Percentiles rank a stretch among this genome's conserved stretches.
Conservation (phyloP, 1,140 invertebrate genomes). For the Zaprionus ghesquierei region DNA sequence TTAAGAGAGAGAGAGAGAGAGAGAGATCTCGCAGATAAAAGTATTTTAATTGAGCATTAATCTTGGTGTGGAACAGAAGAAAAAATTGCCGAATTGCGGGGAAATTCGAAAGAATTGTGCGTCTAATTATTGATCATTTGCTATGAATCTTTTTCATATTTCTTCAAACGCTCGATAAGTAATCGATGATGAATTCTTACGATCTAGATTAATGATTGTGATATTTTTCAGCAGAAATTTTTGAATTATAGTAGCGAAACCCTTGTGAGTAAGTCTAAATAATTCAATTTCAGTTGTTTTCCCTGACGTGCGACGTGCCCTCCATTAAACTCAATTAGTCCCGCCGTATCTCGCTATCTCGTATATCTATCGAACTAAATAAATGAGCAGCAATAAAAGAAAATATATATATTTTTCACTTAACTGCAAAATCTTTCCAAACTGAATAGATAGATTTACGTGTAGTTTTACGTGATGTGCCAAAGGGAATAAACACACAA, state of each 20-base stretch:
- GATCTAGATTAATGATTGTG: not conserved
- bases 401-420: not conserved
- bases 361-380: constrained; percentile 16
- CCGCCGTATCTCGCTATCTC: constrained; percentile 6
- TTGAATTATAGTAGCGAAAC: not conserved
- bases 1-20: no score
- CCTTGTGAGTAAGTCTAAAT: constrained; percentile 11
- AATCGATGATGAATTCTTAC: not conserved
- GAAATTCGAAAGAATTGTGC: constrained; percentile 27
- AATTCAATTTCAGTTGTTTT: constrained; percentile 11
- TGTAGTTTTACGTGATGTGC: not conserved
- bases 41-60: constrained; percentile 77
- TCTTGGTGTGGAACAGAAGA: constrained; percentile 40
- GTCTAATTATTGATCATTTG: constrained; percentile 23
- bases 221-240: not conserved
- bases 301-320: constrained; percentile 27
- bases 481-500: constrained; percentile 33
- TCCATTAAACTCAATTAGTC: constrained; percentile 46
- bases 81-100: constrained; percentile 5
- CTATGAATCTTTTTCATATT: constrained; percentile 52
- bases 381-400: not conserved
- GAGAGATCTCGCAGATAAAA: constrained; percentile 42
- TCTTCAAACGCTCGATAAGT: constrained; percentile 37
- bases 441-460: constrained; percentile 14
- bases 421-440: constrained; percentile 2